A percentile compares a stretch with the other conserved stretches of the same genome.
Evolutionary conservation across 2,113 vertebrate genomes (phyloP).

Genomic region (Lanius ludovicianus): DNA sequence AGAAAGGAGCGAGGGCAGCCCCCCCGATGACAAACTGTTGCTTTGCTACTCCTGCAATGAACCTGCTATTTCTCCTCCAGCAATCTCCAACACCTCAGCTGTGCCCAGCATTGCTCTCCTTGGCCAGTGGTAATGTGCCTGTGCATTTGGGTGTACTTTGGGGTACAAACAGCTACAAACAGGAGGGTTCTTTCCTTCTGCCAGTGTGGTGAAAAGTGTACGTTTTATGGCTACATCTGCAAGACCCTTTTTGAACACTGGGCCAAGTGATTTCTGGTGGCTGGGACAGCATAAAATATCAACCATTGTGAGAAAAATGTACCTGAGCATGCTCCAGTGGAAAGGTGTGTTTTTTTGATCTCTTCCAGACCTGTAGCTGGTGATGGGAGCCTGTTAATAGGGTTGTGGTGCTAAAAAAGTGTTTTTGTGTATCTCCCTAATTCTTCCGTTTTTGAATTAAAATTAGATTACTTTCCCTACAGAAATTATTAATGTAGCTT

Average conservation of each 20-base stretch:
- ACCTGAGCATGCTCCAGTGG: not conserved
- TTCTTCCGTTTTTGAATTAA: not conserved
- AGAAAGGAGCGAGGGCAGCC: not conserved
- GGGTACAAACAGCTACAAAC: fast-evolving
- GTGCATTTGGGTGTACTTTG: fast-evolving
- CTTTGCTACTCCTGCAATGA: not conserved
- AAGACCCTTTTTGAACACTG: not conserved
- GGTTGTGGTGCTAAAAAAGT: not conserved
- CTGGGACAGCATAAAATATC: not conserved
- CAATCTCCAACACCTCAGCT: not conserved
- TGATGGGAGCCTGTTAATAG: not conserved
- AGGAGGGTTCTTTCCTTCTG: not conserved
- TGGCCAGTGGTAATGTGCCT: fast-evolving
- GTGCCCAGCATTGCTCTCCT: not conserved
- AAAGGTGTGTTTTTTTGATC: not conserved
- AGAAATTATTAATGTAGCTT: not conserved
- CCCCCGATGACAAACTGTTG: not conserved
- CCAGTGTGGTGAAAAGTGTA: not conserved
- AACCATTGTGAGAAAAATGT: not conserved
- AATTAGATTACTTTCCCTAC: not conserved
- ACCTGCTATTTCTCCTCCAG: not conserved
- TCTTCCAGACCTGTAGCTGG: not conserved
- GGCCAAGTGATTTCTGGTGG: not conserved
- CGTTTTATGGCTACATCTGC: fast-evolving
- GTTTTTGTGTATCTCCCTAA: not conserved